A percentile compares a stretch with the other conserved stretches of the same genome.
Evolutionary conservation across 2,888 invertebrate species (phyloP).

Genomic region (Drosophila cracens): DNA sequence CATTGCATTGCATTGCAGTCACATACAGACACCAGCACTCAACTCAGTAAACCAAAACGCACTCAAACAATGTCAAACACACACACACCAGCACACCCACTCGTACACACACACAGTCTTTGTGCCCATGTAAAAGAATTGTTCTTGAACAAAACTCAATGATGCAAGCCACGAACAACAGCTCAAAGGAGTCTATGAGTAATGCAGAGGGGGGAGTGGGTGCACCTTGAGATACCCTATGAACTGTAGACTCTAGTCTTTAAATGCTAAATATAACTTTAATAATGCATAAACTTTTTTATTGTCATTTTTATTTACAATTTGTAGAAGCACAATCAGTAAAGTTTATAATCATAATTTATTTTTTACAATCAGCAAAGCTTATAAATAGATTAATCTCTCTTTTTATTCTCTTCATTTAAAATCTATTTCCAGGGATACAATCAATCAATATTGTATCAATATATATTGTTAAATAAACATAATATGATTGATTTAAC

Average conservation of each 20-base stretch:
- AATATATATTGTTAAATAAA: no score
- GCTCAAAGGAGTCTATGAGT: conserved; percentile 28
- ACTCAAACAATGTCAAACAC: conserved; percentile 47
- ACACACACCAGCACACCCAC: conserved; percentile 11
- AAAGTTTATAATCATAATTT: not conserved
- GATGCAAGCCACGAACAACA: conserved; percentile 47
- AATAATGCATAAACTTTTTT: not conserved
- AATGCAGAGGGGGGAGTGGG: not conserved
- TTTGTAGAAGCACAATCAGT: not conserved
- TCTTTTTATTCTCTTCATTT: not conserved
- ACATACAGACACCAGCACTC: conserved; percentile 37
- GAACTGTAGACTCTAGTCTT: not conserved
- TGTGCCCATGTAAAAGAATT: conserved; percentile 57
- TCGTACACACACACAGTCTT: conserved; percentile 13
- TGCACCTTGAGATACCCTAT: conserved; percentile 2
- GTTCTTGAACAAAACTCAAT: conserved; percentile 74
- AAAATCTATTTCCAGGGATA: not conserved
- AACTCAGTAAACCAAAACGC: conserved; percentile 24
- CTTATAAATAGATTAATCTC: not conserved
- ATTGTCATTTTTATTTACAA: no score
- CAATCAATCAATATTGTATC: no score
- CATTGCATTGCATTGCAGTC: conserved; percentile 54
- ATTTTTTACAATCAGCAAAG: not conserved
- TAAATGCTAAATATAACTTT: not conserved
- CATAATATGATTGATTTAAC: not conserved